These are phyloP conservation scores for Zaprionus davidi DNA, from an alignment of 1,140 invertebrate genomes.

Conservation along the genomic window DNA sequence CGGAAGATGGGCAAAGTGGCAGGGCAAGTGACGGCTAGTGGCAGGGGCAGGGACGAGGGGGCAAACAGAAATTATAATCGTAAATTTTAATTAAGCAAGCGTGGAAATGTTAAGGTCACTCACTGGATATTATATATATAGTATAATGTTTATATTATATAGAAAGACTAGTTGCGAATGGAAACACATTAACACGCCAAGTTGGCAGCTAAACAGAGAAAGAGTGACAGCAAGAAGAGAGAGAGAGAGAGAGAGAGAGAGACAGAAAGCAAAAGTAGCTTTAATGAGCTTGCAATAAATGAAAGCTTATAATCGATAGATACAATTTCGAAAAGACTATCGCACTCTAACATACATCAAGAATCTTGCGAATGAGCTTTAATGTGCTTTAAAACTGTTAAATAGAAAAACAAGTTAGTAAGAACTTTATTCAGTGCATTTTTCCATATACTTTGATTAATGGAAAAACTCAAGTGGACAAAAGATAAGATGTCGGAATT, in stretches of 20 bases:
- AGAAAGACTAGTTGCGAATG: background rate
- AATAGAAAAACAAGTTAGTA: no score
- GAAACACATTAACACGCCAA: background rate
- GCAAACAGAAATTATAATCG: conserved; percentile 3
- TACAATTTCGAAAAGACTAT: background rate
- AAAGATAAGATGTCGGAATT: no score
- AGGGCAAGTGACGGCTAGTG: background rate
- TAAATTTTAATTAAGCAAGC: conserved; percentile 25
- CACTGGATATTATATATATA: background rate
- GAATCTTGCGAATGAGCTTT: background rate
- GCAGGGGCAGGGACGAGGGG: background rate
- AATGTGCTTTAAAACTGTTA: no score
- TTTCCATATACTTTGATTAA: no score
- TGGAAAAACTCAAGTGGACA: no score
- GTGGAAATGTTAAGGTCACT: conserved; percentile 13
- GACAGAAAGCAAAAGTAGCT: background rate
- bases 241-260: background rate
- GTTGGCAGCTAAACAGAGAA: background rate
- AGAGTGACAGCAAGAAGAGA: background rate
- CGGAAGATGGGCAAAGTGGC: background rate
- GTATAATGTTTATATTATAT: background rate
- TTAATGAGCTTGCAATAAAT: background rate
- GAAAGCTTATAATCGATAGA: background rate
- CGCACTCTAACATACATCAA: background rate
- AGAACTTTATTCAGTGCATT: no score